phyloP scores from a whole-genome alignment of 2,113 vertebrate species.

The Phaetusa simplex region DNA sequence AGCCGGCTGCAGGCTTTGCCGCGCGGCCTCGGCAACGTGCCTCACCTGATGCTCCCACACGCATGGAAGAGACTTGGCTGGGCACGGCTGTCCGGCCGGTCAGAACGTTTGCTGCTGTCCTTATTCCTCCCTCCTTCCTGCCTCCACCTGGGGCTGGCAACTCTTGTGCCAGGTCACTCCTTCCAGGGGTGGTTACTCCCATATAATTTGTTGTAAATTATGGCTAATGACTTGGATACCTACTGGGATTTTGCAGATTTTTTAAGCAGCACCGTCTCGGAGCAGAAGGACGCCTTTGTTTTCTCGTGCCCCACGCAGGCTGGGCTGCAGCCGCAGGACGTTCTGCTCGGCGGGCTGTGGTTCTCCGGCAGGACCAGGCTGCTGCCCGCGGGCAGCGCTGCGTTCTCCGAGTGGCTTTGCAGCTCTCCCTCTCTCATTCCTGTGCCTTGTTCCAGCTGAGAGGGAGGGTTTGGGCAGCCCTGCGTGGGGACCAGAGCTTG shows the following conservation, averaged over 20 bases:
- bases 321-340: constrained; percentile 70
- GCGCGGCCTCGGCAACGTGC: background rate
- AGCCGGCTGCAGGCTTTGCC: background rate
- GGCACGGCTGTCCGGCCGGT: background rate
- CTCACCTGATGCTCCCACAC: background rate
- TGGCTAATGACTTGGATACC: background rate
- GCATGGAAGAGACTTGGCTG: background rate
- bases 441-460: background rate
- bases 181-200: background rate
- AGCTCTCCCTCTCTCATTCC: background rate
- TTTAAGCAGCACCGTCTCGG: constrained; percentile 64
- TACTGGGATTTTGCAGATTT: constrained; percentile 74
- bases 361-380: constrained; percentile 31
- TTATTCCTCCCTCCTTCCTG: background rate
- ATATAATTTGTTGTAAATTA: fast-evolving
- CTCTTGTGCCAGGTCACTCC: background rate
- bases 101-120: background rate
- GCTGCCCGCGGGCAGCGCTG: background rate
- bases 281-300: constrained; percentile 63
- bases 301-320: constrained; percentile 66
- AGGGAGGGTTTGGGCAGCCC: background rate
- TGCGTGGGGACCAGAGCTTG: background rate
- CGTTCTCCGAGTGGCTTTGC: background rate
- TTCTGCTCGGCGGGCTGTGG: constrained; percentile 29
- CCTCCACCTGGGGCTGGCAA: background rate